A percentile compares a stretch with the other conserved stretches of the same genome.
These are phyloP conservation scores for Folsomia manolachei DNA, from an alignment of 2,888 invertebrate species.

Conservation along the genomic window DNA sequence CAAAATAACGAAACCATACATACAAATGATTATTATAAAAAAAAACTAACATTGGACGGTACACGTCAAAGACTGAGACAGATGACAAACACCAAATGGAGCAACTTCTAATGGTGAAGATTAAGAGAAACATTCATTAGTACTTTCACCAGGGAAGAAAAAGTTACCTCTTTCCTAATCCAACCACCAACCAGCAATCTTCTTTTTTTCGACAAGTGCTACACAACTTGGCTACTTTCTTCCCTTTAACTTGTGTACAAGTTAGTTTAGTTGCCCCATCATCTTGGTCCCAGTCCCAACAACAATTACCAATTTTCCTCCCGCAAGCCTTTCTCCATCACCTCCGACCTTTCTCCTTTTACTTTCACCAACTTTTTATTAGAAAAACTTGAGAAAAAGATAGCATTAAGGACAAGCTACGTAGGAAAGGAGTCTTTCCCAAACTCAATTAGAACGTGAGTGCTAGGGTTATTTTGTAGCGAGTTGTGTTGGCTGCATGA, in stretches of 20 bases:
- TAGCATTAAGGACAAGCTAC: background rate
- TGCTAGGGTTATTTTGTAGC: no score
- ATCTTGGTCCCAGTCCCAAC: background rate
- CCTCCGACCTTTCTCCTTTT: background rate
- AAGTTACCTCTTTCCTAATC: no score
- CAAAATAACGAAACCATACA: no score
- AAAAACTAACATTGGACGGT: no score
- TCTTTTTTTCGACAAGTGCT: background rate
- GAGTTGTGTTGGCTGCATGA: no score
- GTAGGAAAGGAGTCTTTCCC: background rate
- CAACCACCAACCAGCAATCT: background rate
- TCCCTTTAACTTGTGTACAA: background rate
- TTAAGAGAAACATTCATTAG: slow-evolving; percentile 18
- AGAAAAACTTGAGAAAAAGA: background rate
- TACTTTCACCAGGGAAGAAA: background rate
- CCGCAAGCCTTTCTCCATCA: background rate
- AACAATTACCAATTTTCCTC: background rate
- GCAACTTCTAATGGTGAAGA: slow-evolving; percentile 12
- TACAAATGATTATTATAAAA: no score
- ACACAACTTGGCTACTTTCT: background rate
- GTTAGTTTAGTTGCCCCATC: no score
- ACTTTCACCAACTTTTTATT: background rate
- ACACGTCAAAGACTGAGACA: no score
- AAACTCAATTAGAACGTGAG: background rate
- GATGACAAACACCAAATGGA: slow-evolving; percentile 8